Percentiles rank a stretch among this genome's conserved stretches.
Conservation (phyloP, 2,888 invertebrate species). For the Eupelmus urozonus region DNA sequence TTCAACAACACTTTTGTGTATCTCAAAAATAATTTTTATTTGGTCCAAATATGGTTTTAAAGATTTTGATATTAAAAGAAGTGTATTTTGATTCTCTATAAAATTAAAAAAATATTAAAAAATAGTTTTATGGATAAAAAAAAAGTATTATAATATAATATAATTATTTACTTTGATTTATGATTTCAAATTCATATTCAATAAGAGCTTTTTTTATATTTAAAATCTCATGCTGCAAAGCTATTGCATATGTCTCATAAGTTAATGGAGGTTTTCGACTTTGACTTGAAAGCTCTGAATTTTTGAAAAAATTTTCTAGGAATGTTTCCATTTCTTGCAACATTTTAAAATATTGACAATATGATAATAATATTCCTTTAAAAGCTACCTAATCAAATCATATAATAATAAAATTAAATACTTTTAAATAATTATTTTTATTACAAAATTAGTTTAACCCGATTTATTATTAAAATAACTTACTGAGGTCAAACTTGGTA, state of each 20-base stretch:
- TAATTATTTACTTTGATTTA: constrained; percentile 71
- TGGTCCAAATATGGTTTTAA: constrained; percentile 72
- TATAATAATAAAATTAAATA: constrained; percentile 47
- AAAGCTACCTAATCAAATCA: constrained; percentile 72
- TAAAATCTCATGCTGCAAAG: constrained; percentile 74
- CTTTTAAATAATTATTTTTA: not conserved
- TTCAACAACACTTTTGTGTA: constrained; percentile 73
- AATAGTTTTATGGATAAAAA: no score
- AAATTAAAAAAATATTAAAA: constrained; percentile 21
- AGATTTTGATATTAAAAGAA: constrained; percentile 74
- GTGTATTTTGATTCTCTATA: constrained; percentile 73
- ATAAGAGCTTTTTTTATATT: constrained; percentile 74
- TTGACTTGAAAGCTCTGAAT: constrained; percentile 46
- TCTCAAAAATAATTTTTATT: constrained; percentile 74
- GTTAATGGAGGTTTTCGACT: constrained; percentile 74
- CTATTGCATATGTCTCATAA: constrained; percentile 78
- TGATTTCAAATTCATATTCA: constrained; percentile 74
- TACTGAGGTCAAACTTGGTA: constrained; percentile 73
- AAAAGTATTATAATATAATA: not conserved
- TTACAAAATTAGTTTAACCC: not conserved
- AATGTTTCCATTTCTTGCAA: constrained; percentile 74
- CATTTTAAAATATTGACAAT: constrained; percentile 70
- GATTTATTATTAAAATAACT: constrained; percentile 53
- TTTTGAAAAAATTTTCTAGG: constrained; percentile 70
- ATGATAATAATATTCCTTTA: constrained; percentile 68